Base-by-base conservation (phyloP, 1,140 invertebrate genomes). In the Plectrocnemia conspersa region DNA sequence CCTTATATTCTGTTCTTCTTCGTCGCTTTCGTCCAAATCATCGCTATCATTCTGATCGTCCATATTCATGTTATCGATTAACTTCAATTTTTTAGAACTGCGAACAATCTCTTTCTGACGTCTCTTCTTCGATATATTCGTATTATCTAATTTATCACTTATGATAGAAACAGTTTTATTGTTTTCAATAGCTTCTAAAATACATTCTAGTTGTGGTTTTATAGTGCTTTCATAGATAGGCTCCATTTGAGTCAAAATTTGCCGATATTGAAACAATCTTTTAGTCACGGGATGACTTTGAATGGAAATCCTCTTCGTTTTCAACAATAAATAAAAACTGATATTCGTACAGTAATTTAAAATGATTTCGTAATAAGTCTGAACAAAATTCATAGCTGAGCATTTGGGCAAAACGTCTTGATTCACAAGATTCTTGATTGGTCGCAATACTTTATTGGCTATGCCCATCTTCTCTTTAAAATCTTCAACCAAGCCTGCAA, bases 301-400 rank as follows among this genome's bases (percentile, higher is more conserved):
- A 13, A 90, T 75, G 45, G 78, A 74, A 25, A 78, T 69, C 58
- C 80, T 82, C 67, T 85, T 85, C 33, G 82, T 75, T 76, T 92
- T 94, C 1, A 96, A 63, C 58, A 91, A 75, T 53, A 96, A 66
- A 71, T 93, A 97, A 71, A 90, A 93, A 21, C 80, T 80, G 16
- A 95, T 84, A 68, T 95, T 94, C 15, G 81, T 82, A 60, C 84
- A 88, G 65, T 96, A 95, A 69, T 88, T 89, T 56, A 89, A 70
- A 59, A 84, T 78, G 10, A 90, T 65, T 59, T 85, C 77, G 66
- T 84, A 82, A 64, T 88, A 85, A 4, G 79, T 80, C 66, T 78
- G 75, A 5, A 91, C 68, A 73, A 88, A 91, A 56, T 81, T 73
- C 9, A 80, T 72, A 32, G 79, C 80, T 18, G 73, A 65, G 60